Conservation (phyloP, 2,113 vertebrate species). For the Rutilus rutilus region DNA sequence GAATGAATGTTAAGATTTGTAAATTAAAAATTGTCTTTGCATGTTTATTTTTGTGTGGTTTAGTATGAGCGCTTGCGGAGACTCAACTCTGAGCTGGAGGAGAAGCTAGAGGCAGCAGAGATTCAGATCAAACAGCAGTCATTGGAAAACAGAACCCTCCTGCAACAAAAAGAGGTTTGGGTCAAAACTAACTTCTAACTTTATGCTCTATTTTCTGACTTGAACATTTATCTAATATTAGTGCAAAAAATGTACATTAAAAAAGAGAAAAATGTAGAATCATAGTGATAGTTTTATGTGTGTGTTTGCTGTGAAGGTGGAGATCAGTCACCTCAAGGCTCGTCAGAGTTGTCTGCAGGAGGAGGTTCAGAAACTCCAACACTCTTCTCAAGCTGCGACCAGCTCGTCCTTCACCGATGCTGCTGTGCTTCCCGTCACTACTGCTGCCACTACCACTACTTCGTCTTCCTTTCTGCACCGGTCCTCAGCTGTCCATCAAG, state of each 20-base stretch:
- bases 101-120: slow-evolving; percentile 92
- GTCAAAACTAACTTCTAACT: background rate
- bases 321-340: slow-evolving; percentile 94
- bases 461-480: slow-evolving; percentile 72
- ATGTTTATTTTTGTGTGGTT: slow-evolving; percentile 44
- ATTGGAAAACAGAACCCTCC: slow-evolving; percentile 83
- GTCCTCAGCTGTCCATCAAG: slow-evolving; percentile 70
- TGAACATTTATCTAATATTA: background rate
- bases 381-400: slow-evolving; percentile 69
- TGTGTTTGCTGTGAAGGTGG: slow-evolving; percentile 78
- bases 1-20: too few relatives aligned
- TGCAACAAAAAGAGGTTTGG: slow-evolving; percentile 93
- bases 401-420: slow-evolving; percentile 60
- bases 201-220: background rate
- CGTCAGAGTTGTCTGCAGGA: slow-evolving; percentile 90
- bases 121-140: slow-evolving; percentile 93
- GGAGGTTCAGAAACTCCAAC: slow-evolving; percentile 85
- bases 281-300: background rate
- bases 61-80: slow-evolving; percentile 90
- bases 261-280: background rate
- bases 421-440: slow-evolving; percentile 67
- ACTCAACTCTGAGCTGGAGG: slow-evolving; percentile 87
- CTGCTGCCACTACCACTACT: slow-evolving; percentile 65
- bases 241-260: background rate
- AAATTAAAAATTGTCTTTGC: too few relatives aligned